A percentile compares a stretch with the other conserved stretches of the same genome.
Conservation (phyloP, 2,113 vertebrate genomes). For the Gymnogyps californianus region DNA sequence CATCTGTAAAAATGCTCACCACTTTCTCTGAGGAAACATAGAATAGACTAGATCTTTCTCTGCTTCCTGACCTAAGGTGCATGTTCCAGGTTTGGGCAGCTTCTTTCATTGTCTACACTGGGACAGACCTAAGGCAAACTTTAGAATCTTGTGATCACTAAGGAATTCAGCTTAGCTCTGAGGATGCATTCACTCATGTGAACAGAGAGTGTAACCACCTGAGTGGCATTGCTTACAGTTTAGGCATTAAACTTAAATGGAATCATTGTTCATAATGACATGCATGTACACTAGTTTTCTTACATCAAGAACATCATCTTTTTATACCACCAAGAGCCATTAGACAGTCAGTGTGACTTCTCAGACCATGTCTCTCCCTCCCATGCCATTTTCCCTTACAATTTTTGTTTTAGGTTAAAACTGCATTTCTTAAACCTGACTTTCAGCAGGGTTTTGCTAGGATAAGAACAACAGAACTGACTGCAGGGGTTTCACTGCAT, state of each 20-base stretch:
- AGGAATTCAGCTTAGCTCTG: not conserved
- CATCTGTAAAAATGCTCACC: not conserved
- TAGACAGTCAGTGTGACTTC: not conserved
- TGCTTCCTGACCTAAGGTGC: not conserved
- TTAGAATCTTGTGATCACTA: not conserved
- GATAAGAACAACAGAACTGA: not conserved
- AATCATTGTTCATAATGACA: not conserved
- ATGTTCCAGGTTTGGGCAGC: not conserved
- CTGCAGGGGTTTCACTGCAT: not conserved
- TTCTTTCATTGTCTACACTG: not conserved
- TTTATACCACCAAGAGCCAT: not conserved
- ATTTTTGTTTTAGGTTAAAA: not conserved
- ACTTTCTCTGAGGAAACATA: not conserved
- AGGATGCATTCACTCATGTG: rapidly evolving
- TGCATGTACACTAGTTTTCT: not conserved
- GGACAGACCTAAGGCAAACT: not conserved
- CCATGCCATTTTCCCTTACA: not conserved
- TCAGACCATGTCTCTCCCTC: not conserved
- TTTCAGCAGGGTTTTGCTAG: not conserved
- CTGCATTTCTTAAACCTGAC: not conserved
- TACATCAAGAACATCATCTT: not conserved
- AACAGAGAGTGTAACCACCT: not conserved
- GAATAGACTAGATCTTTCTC: not conserved
- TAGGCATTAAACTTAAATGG: not conserved
- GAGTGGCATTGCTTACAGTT: not conserved